Base-by-base conservation (phyloP, 2,888 invertebrate genomes). In the Clitarchus hookeri region DNA sequence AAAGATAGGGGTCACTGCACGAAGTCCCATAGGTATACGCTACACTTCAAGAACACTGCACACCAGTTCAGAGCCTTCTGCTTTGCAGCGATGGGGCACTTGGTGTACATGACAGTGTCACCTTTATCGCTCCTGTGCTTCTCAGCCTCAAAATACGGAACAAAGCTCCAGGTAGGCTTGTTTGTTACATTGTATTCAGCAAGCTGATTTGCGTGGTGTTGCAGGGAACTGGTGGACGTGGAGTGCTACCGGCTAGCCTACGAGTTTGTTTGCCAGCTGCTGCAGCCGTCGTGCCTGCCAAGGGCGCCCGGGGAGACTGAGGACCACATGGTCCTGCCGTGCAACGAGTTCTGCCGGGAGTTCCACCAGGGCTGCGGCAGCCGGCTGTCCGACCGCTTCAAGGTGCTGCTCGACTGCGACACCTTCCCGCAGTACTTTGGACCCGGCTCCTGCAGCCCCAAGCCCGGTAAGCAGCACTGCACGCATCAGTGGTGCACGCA, bases 231-330 rank as follows among this genome's bases (percentile, higher is more conserved):
- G n/a, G 95, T 98, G 12, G 98, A 98, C 90, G 97, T 97, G 0
- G 97, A 98, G 91, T 98, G 98, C 91, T 97, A 97, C 89, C 94
- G 95, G 88, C 94, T 96, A 89, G 97, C 98, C 0, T 97, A 96
- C 92, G 97, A 98, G 90, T 97, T 98, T 90, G 95, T 98, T 11
- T 98, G 98, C 90, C 96, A 96, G 90, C 93, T 97, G 87, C 92
- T 98, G 83, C 98, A 98, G 91, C 97, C 98, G 0, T 94, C 95
- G 0, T 98, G 98, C 90, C 88, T 90, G 44, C 90, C 90, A n/a
- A 84, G 85, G 11, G 44, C 77, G 13, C 79, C 86, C 23, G 91
- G 91, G 19, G 90, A 90, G 6, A 91, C 91, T 0, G 93, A 92
- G 84, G 94, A 93, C 84, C 93, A 94, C 44, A 91, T 95, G 87